Percentiles rank a stretch among this genome's conserved stretches.
Conservation (phyloP, 2,113 vertebrate species). For the Hippocampus comes region DNA sequence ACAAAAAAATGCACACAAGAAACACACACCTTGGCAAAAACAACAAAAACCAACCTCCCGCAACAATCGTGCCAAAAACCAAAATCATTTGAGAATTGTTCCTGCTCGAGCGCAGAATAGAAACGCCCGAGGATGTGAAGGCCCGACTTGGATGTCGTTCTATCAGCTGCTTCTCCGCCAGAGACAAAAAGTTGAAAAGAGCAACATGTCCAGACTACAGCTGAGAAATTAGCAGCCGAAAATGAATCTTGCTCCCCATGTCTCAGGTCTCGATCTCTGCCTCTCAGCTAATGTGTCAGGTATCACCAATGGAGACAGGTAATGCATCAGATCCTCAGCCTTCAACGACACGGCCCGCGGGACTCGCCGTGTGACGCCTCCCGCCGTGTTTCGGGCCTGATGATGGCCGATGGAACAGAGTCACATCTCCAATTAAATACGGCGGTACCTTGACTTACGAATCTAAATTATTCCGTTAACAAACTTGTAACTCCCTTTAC, state of each 20-base stretch:
- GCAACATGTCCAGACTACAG: background rate
- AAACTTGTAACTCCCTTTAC: too few relatives aligned
- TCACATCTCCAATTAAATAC: background rate
- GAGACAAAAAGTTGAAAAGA: slow-evolving; percentile 3
- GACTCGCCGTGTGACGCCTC: too few relatives aligned
- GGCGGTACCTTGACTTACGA: too few relatives aligned
- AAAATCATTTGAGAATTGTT: background rate
- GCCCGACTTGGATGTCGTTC: background rate
- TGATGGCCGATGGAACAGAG: background rate
- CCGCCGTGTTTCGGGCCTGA: too few relatives aligned
- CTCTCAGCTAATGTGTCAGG: slow-evolving; percentile 33
- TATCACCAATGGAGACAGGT: slow-evolving; percentile 33
- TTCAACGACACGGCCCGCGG: slow-evolving; percentile 29
- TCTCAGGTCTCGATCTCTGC: slow-evolving; percentile 18
- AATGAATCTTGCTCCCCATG: background rate
- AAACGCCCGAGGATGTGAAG: background rate
- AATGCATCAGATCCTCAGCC: slow-evolving; percentile 33
- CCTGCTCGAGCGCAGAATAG: background rate
- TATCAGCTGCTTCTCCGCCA: background rate
- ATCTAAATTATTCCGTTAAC: too few relatives aligned
- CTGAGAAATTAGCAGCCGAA: slow-evolving; percentile 19
- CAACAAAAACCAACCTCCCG: too few relatives aligned
- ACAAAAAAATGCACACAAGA: too few relatives aligned
- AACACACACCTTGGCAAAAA: too few relatives aligned
- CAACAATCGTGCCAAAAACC: background rate